Percentiles rank a stretch among this genome's conserved stretches.
Conservation (phyloP, 2,888 invertebrate species). For the Agrypnus murinus region DNA sequence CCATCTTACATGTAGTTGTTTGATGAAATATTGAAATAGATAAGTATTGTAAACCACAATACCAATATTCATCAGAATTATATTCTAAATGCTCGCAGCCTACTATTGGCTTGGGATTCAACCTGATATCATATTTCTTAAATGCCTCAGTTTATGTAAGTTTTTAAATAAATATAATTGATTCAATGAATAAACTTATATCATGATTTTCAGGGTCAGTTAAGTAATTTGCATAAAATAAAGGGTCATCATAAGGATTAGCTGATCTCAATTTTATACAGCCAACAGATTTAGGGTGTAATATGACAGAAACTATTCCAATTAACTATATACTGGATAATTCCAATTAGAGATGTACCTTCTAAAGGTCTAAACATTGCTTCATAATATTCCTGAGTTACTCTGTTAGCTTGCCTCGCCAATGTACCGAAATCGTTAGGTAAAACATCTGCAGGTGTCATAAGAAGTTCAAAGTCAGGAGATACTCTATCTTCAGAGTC, state of each 20-base stretch:
- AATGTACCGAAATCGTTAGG: conserved; percentile 73
- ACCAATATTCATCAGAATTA: conserved; percentile 72
- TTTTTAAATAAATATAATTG: conserved; percentile 71
- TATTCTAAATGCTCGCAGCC: conserved; percentile 70
- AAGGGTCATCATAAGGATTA: conserved; percentile 76
- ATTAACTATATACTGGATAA: too few species aligned
- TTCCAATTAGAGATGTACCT: conserved; percentile 71
- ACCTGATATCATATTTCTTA: conserved; percentile 72
- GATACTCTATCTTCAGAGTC: conserved; percentile 71
- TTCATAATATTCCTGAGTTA: conserved; percentile 61
- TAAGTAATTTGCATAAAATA: conserved; percentile 77
- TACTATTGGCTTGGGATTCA: conserved; percentile 71
- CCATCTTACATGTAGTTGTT: conserved; percentile 70
- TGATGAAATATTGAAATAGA: conserved; percentile 80
- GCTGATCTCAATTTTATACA: conserved; percentile 71
- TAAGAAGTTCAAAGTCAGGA: conserved; percentile 79
- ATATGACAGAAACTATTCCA: conserved; percentile 79
- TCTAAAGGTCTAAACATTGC: conserved; percentile 68
- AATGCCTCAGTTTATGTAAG: conserved; percentile 71
- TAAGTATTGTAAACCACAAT: conserved; percentile 73
- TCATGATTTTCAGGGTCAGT: conserved; percentile 71
- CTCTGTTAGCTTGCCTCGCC: conserved; percentile 47
- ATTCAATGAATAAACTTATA: conserved; percentile 69
- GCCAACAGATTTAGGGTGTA: conserved; percentile 76
- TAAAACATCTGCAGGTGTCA: conserved; percentile 76